Base-by-base conservation (phyloP, 2,113 vertebrate genomes). In the Columba janthina region DNA sequence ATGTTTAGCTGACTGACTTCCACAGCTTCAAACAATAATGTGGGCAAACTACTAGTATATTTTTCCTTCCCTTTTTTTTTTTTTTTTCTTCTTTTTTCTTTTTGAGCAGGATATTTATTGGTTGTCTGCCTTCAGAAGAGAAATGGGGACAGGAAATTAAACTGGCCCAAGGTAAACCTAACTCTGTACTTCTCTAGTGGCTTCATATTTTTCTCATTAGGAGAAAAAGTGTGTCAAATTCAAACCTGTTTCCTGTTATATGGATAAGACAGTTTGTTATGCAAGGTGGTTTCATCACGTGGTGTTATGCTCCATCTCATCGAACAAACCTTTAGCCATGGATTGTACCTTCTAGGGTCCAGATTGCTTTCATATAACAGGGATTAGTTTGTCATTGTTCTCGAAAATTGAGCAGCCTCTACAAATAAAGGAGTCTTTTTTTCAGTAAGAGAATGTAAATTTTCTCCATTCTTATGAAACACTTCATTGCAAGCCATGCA, bases 61-160 rank as follows among this genome's bases (percentile, higher is more conserved):
- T 89, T 96, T 88, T 20, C 83, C 88, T 83, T 29, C 5, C 48
- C 32, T 53, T 7, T 28, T 25, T 53, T 53, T 20, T 34, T 48
- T 25, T 28, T 25, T 28, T 26, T 28, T 28, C 5, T 50, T 26
- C 69, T 54, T 46, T 82, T 44, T 74, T 44, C 16, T 44, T 44
- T 44, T 44, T 17, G 42, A 86, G 13, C 34, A 79, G 42, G 73
- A 77, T 91, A 87, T 93, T 96, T 92, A 58, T 62, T 60, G 72
- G 31, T 61, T 54, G 18, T 67, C 84, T 67, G 34, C 54, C 83
- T 95, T 94, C 28, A 15, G 93, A 89, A 92, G 36, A 93, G 89
- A 83, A 91, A 92, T 1, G 31, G 24, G 71, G 82, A 91, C 95
- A 97, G 97, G 96, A 97, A 97, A 97, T 97, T 96, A 97, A 97